These are phyloP conservation scores for Tichodroma muraria DNA, from an alignment of 2,113 vertebrate species.

Conservation along the genomic window DNA sequence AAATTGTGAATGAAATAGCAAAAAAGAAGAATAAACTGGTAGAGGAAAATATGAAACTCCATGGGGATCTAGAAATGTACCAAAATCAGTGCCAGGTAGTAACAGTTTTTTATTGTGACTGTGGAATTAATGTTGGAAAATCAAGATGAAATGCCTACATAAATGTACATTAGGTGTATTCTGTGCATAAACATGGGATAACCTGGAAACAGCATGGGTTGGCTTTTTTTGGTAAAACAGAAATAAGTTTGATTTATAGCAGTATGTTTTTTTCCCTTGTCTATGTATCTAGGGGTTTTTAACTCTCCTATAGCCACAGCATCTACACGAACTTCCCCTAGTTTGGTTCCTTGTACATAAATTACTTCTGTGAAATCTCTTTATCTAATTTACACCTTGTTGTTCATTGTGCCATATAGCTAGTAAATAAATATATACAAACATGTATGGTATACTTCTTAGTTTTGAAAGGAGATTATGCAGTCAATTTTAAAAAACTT, in stretches of 20 bases:
- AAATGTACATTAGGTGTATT: background rate
- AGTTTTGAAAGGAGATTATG: background rate
- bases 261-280: background rate
- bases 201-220: background rate
- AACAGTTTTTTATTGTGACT: background rate
- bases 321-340: background rate
- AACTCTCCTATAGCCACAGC: background rate
- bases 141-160: background rate
- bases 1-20: constrained; percentile 67
- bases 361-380: background rate
- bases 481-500: background rate
- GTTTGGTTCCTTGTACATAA: background rate
- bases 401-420: background rate
- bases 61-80: constrained; percentile 66
- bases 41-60: constrained; percentile 73
- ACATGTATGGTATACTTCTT: background rate
- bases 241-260: background rate
- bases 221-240: background rate
- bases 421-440: background rate
- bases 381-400: background rate
- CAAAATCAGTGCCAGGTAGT: constrained; percentile 72
- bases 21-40: constrained; percentile 65
- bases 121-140: background rate
- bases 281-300: background rate
- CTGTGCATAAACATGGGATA: background rate